A percentile compares a stretch with the other conserved stretches of the same genome.
Evolutionary conservation across 2,797 vertebrate genomes (phyloP).

Genomic region (Crypturellus tataupa): DNA sequence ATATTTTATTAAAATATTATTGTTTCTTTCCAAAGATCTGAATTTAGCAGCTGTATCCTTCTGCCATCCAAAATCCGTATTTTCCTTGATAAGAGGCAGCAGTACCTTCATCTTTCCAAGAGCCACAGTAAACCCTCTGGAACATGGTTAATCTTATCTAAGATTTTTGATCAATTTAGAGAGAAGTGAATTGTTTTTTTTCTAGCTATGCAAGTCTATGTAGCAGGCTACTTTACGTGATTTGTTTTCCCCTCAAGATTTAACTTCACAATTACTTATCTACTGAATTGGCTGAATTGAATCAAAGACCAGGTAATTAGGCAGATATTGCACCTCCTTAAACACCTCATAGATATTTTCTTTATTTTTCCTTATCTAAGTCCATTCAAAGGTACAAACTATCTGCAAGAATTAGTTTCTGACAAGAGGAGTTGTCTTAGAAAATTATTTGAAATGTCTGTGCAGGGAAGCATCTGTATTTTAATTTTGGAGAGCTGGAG

Average conservation of each 20-base stretch:
- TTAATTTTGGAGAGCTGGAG: not conserved
- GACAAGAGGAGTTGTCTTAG: not conserved
- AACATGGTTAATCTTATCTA: conserved; percentile 37
- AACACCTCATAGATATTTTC: not conserved
- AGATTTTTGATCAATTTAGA: conserved; percentile 53
- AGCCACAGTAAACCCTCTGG: not conserved
- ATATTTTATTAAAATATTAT: not conserved
- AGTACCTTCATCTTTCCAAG: not conserved
- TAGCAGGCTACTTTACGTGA: conserved; percentile 4
- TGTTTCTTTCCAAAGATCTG: not conserved
- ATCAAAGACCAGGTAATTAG: conserved; percentile 12
- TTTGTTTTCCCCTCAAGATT: not conserved
- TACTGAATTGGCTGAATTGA: not conserved
- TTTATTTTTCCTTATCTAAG: not conserved
- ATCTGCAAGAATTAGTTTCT: not conserved
- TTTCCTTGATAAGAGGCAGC: not conserved
- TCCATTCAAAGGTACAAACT: not conserved
- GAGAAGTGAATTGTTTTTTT: conserved; percentile 30
- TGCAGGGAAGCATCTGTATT: not conserved
- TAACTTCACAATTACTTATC: not conserved
- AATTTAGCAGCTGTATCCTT: conserved; percentile 3
- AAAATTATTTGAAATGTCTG: not conserved
- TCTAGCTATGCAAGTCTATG: not conserved
- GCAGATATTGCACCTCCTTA: not conserved
- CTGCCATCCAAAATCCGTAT: conserved; percentile 36